phyloP scores from a whole-genome alignment of 2,113 vertebrate species.

The Pseudolaguvia tuberculata region DNA sequence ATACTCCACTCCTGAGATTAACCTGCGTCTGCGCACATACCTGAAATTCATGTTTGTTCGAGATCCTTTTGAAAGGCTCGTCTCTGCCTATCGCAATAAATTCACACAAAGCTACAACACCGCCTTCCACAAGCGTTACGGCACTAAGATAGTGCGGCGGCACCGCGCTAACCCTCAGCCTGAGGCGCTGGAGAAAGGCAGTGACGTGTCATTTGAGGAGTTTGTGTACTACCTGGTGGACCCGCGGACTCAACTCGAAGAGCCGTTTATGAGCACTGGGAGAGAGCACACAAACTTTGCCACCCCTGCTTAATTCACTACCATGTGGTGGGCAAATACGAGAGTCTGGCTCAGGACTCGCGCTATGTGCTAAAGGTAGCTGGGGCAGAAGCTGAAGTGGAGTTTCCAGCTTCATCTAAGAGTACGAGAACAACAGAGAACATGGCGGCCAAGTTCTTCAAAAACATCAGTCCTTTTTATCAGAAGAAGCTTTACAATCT shows the following conservation, averaged over 20 bases:
- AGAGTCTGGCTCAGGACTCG: slow-evolving; percentile 83
- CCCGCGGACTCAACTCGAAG: slow-evolving; percentile 79
- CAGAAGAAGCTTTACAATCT: slow-evolving; percentile 89
- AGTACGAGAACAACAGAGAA: slow-evolving; percentile 69
- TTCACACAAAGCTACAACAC: slow-evolving; percentile 89
- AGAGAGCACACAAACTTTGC: slow-evolving; percentile 86
- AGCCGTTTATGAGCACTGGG: slow-evolving; percentile 93
- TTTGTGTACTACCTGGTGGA: slow-evolving; percentile 91
- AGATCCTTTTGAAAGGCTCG: slow-evolving; percentile 89
- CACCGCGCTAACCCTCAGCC: slow-evolving; percentile 72
- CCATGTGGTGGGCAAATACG: slow-evolving; percentile 89
- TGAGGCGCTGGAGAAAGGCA: slow-evolving; percentile 71
- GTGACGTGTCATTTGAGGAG: slow-evolving; percentile 83
- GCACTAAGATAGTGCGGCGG: slow-evolving; percentile 83
- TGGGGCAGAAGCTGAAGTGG: slow-evolving; percentile 67
- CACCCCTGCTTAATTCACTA: slow-evolving; percentile 91
- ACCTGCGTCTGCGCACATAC: slow-evolving; percentile 84
- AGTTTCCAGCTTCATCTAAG: slow-evolving; percentile 73
- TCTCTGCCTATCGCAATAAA: slow-evolving; percentile 91
- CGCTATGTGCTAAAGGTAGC: slow-evolving; percentile 77
- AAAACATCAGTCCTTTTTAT: slow-evolving; percentile 84
- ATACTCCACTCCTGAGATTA: slow-evolving; percentile 80
- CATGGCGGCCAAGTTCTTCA: slow-evolving; percentile 80
- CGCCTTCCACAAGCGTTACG: slow-evolving; percentile 87
- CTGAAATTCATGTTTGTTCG: slow-evolving; percentile 92